Base-by-base conservation (phyloP, 2,888 invertebrate species). In the Callimorpha dominula region DNA sequence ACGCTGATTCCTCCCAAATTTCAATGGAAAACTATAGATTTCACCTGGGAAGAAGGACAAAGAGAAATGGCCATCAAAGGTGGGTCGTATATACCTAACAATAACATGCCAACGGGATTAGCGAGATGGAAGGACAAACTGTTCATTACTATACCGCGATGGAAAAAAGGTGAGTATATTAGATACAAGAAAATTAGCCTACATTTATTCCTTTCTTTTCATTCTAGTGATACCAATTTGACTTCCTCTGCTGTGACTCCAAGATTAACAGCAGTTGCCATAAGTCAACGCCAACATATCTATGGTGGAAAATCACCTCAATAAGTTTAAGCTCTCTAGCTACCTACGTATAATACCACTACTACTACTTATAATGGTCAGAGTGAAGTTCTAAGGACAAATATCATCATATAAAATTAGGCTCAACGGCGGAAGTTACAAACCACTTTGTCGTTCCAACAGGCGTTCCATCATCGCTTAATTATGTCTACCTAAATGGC, bases 71-170 rank as follows among this genome's bases (percentile, higher is more conserved):
- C 97, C 9, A 85, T 97, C 20, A 87, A 90, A 12, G 91, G 91
- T 15, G 96, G 96, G 50, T 93, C 95, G 12, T 97, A 96, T 85
- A 92, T 97, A 15, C 96, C 96, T 0, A 95, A 95, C 74, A 97
- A 97, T 88, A 97, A 97, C 88, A 93, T 97, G 87, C 97, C 97
- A 0, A 92, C 97, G 52, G 97, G 97, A 17, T 82, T 97, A 77
- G 97, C 97, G 74, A 95, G 96, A 78, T 97, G 97, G 97, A 96
- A 96, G 81, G 89, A 97, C 88, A 97, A 96, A 95, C 89, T 96
- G 72, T 97, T 96, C 86, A 94, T 97, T 74, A 97, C 97, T 60
- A 96, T 97, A 83, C 97, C 97, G 79, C 95, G 97, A 85, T 97
- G 97, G 97, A 97, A 96, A 90, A 89, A 93, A 78, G 97, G 97